Conservation (phyloP, 2,797 vertebrate species). For the Phylloscopus collybita region DNA sequence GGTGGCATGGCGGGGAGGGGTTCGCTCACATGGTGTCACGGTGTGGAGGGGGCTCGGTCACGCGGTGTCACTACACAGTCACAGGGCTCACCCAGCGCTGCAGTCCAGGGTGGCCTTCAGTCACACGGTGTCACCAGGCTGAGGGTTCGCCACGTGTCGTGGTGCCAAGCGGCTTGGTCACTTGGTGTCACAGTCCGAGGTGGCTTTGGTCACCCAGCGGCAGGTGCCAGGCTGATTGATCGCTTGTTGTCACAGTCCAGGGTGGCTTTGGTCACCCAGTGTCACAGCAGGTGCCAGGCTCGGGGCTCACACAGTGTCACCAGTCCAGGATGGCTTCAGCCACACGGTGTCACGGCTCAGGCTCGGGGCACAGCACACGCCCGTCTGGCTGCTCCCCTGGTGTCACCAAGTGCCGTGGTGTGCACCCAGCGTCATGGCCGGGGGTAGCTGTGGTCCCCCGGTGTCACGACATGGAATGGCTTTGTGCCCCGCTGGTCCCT, state of each 20-base stretch:
- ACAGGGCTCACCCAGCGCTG: background rate
- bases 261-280: background rate
- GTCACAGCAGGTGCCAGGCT: background rate
- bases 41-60: background rate
- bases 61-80: background rate
- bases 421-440: background rate
- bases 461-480: background rate
- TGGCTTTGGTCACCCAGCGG: background rate
- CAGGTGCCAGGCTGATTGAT: background rate
- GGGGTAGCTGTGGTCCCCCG: background rate
- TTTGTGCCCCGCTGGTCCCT: background rate
- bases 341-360: fast-evolving
- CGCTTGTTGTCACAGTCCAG: background rate
- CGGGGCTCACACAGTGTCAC: background rate
- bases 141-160: background rate
- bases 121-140: background rate
- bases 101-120: background rate
- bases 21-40: background rate
- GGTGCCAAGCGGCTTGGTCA: background rate
- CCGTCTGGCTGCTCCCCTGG: background rate
- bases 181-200: background rate
- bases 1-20: background rate
- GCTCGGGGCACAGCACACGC: background rate
- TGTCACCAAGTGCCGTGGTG: background rate
- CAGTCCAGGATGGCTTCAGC: background rate